Evolutionary conservation across 2,797 vertebrate genomes (phyloP).

Genomic region (Oceanodroma leucorhoa): DNA sequence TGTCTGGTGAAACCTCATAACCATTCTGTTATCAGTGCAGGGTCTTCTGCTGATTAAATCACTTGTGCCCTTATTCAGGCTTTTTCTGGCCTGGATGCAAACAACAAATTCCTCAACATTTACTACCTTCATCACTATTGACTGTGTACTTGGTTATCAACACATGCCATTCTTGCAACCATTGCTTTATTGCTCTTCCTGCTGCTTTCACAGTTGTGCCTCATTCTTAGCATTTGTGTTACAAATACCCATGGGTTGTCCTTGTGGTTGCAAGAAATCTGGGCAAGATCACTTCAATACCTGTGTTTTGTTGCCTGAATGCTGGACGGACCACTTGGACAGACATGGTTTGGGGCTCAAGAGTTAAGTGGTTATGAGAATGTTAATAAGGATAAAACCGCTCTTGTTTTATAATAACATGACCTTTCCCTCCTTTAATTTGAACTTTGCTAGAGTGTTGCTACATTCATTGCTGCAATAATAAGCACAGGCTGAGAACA

Average conservation of each 20-base stretch:
- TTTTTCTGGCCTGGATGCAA: background rate
- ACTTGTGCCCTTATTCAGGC: background rate
- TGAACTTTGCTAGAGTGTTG: background rate
- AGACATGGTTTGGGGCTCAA: rapidly evolving
- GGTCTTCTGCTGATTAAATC: background rate
- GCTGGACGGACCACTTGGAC: background rate
- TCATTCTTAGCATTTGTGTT: background rate
- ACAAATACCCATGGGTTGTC: rapidly evolving
- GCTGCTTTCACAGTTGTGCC: background rate
- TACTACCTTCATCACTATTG: background rate
- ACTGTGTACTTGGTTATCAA: background rate
- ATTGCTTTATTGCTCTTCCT: background rate
- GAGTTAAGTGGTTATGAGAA: rapidly evolving
- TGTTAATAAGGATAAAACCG: background rate
- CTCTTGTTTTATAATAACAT: background rate
- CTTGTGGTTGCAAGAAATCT: background rate
- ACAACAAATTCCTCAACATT: background rate
- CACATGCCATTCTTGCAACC: background rate
- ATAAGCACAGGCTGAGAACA: background rate
- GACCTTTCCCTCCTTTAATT: background rate
- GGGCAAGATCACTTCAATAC: rapidly evolving
- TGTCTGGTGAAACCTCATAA: background rate
- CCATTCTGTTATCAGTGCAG: background rate
- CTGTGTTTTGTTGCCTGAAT: rapidly evolving
- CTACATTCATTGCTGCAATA: background rate